These are phyloP conservation scores for Pomatorhinus ruficollis DNA, from an alignment of 2,113 vertebrate species.

Conservation along the genomic window DNA sequence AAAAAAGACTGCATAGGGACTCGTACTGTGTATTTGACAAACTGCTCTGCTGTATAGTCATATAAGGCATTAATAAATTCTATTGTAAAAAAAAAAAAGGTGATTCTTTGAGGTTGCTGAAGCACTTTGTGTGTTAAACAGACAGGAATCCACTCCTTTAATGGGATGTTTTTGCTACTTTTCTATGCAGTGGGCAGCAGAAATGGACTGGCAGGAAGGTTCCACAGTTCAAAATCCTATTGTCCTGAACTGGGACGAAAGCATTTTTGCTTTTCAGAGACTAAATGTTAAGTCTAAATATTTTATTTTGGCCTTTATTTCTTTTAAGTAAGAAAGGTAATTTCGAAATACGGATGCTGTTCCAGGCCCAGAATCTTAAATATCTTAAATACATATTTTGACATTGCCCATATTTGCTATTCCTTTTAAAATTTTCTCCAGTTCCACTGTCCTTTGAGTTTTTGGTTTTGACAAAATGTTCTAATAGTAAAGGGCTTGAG, in stretches of 20 bases:
- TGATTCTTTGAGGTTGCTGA: conserved; percentile 65
- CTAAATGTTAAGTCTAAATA: background rate
- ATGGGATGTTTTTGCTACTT: background rate
- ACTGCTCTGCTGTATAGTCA: conserved; percentile 57
- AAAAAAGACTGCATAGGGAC: conserved; percentile 69
- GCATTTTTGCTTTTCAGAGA: background rate
- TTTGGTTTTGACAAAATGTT: background rate
- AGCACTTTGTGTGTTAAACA: conserved; percentile 68
- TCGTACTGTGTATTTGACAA: conserved; percentile 52
- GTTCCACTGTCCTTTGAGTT: accelerated
- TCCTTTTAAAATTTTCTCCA: background rate
- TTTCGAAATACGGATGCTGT: background rate
- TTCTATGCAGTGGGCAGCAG: background rate
- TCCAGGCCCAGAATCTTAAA: background rate
- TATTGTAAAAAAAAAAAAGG: conserved; percentile 64
- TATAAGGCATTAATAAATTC: conserved; percentile 79
- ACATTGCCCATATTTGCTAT: background rate
- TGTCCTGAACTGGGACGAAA: background rate
- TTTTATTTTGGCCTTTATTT: background rate
- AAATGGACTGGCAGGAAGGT: background rate
- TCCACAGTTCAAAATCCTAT: background rate
- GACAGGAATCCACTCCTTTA: background rate
- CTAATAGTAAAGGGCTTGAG: accelerated
- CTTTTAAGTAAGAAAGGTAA: background rate
- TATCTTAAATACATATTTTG: background rate